Base-by-base conservation (phyloP, 2,113 vertebrate species). In the Chitala chitala region DNA sequence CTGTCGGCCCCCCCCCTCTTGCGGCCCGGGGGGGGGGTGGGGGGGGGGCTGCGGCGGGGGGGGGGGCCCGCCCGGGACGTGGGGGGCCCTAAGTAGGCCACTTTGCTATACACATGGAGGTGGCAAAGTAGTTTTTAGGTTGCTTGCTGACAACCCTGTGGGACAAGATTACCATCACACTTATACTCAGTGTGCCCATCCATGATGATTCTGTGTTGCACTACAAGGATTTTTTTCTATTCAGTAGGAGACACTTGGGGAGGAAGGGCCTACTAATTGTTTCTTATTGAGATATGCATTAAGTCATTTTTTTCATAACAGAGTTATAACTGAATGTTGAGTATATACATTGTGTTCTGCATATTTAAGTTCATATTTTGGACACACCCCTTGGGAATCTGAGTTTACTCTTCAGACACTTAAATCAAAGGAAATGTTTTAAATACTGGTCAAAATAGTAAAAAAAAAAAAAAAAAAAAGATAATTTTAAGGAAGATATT, bases 391-490 rank as follows among this genome's bases (percentile, higher is more conserved):
- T 63, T 46, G 64, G 64, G 64, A 46, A 24, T 26, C 64, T 68
- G 64, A 68, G 40, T 68, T 68, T 68, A 46, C 42, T 68, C 64
- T 46, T 22, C 12, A 42, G 64, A 46, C 64, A 68, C 22, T 68
- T 68, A 68, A 68, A 68, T 68, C 64, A 68, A 68, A 68, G 64
- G 42, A 68, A 68, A 44, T 44, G 64, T 46, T 26, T 68, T 68
- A 68, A 68, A 46, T 68, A 44, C 42, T 44, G 64, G 22, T 68
- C 40, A 69, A 31, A 69, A 51, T 26, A 24, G 17, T n/a, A 69
- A 31, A 69, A 63, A 63, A 63, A 63, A 63, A n/a, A 38, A 20
- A 20, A 63, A 54, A 4, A 66, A 66, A 66, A 66, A 29, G 5
- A 8, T 20, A 31, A 69, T 69, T 69, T 53, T 33, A 51, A 53